Evolutionary conservation across 1,140 invertebrate species (phyloP), one percentile per base, ranked within the genome.

Genomic region (Cherax destructor): DNA sequence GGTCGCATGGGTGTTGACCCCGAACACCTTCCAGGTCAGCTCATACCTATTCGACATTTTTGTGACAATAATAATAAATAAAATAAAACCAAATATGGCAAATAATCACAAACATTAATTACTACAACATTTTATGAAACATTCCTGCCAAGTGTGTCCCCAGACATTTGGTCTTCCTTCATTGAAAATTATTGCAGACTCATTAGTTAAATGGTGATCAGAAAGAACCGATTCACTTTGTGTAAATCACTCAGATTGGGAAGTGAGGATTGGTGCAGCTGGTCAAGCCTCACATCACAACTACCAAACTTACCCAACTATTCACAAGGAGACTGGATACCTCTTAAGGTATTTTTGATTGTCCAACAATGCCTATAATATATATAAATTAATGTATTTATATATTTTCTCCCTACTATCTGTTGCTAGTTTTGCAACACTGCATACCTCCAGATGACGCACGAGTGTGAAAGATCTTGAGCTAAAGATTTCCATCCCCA

Each of bases 271-370:
- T 74, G n/a, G 69, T 74, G 21, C 21, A 81, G 21, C 49, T 81
- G 50, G 47, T 76, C 7, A 76, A 7, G 50, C 65, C 76, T 52
- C 47, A 21, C n/a, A 74, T 56, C 52, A 78, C 13, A 49, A 61
- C 76, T 47, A 80, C 59, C 77, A 80, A 80, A 80, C 61, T 59
- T 61, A 80, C 74, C 18, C 30, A 80, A 80, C 56, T 18, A 80
- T 88, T 88, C 61, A 50, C 86, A 50, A 76, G 56, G 52, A 79
- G 59, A 77, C 74, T 88, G 86, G 86, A 88, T 88, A 88, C 76
- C 76, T 80, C 30, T 88, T 49, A 47, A 49, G 86, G 86, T 85
- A 61, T 69, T 91, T 91, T 91, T 91, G 89, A 91, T 91, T 91
- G 89, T 91, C 89, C 89, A 79, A 69, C 89, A 84, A 61, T 65